Base-by-base conservation (phyloP, 2,797 vertebrate genomes). In the Prunella strophiata region DNA sequence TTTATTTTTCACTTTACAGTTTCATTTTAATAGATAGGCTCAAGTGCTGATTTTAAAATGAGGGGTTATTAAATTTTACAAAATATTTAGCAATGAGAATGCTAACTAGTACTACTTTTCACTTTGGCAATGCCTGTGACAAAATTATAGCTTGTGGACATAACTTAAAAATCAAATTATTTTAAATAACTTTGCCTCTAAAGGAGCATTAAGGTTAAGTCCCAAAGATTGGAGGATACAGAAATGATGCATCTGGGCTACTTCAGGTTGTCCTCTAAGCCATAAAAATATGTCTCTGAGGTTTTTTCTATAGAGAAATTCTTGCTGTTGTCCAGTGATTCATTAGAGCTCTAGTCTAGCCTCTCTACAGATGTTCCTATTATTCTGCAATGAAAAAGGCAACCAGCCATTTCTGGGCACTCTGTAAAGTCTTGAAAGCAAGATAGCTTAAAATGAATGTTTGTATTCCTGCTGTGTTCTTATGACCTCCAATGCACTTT, bases 241-340 rank as follows among this genome's bases (percentile, higher is more conserved):
- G 98, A 98, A 98, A 96, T 96, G 85, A 96, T 97, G 93, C 88
- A 96, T 92, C 96, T 97, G 95, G 96, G 93, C 96, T 97, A 96
- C 96, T 97, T 97, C 90, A 95, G 94, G 96, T 98, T 97, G 96
- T 97, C 95, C 96, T 97, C 91, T 96, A 97, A 97, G 95, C 94
- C 91, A 97, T 97, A 97, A 96, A 98, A 98, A 97, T 97, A 94
- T 77, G 79, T 96, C 92, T 97, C 82, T 97, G 86, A 96, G 84
- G 22, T 43, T 68, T 88, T 57, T 74, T 42, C 61, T 63, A 5
- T 34, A 61, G 26, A 93, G 91, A 97, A 97, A 96, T 88, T 92
- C 89, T 72, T 34, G n/a, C 40, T 86, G 34, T 61, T 90, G 54
- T 88, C 70, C 63, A 50, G n/a, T 59, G 58, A 81, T 68, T 83